Base-by-base conservation (phyloP, 1,140 invertebrate species). In the Gryon sp. region DNA sequence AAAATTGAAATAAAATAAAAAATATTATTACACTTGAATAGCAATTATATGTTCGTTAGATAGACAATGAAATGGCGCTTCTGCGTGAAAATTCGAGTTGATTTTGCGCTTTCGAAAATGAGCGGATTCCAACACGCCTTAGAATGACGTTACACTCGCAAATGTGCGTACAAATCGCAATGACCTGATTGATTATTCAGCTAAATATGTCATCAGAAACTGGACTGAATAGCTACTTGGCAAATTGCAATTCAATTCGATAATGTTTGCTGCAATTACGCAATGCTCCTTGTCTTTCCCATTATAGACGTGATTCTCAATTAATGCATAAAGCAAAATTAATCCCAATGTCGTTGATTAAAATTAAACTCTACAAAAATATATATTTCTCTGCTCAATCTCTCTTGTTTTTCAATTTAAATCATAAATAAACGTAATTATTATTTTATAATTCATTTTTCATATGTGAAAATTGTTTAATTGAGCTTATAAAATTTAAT, bases 141-240 rank as follows among this genome's bases (percentile, higher is more conserved):
- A 53, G 38, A 53, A 41, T 53, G 46, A 65, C 48, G 60, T 55
- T 57, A 57, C n/a, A n/a, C 46, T 53, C 22, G 38, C 30, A 16
- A 53, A 46, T 24, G 62, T 28, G 15, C 14, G 36, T 43, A 41
- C 15, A 38, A 18, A 8, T 46, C 14, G n/a, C 14, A 26, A 2
- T 46, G 53, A 69, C 34, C 32, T 20, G 53, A 69, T 50, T 59
- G 52, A 41, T 69, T 59, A 59, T 52, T 69, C 32, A 69, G 15
- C 24, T 40, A 19, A 24, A 38, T 53, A 24, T 14, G 30, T 52
- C 46, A 34, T 52, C 16, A n/a, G 12, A 43, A 2, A 7, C 53
- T 24, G 34, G 34, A 45, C 14, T 26, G 32, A 40, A 45, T 28
- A 22, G 62, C 14, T 68, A 38, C 28, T 36, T 48, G 46, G 43